Evolutionary conservation across 2,113 vertebrate genomes (phyloP), one percentile per base, ranked within the genome.

Genomic region (Dendrocopos noguchii): DNA sequence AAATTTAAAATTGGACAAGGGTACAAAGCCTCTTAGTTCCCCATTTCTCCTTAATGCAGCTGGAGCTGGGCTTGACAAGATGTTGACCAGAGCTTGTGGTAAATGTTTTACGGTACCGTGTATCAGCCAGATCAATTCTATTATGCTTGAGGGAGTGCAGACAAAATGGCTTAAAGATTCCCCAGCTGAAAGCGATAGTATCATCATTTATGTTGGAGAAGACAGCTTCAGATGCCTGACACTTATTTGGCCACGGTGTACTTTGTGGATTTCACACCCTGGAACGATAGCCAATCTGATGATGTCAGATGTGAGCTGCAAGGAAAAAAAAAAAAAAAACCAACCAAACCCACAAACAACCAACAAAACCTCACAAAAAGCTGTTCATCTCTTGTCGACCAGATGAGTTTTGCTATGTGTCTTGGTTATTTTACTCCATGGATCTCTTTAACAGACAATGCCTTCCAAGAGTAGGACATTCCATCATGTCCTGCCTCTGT

Each of bases 121-220:
- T 75, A 75, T 95, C 92, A 87, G 92, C 77, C 78, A 59, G 91
- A 90, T 85, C 91, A 56, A 65, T 91, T 86, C 89, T 55, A 53
- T 57, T 85, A 3, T 1, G 44, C 91, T 95, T 94, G n/a, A 75
- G 94, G 91, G 87, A 90, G 67, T 12, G 22, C 59, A 91, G 91
- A 84, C 83, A 78, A 95, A 94, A 80, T 64, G 80, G 73, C 73
- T 87, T 93, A 71, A 74, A 22, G 95, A 52, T 72, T 82, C 86
- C 72, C 91, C 53, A 34, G 59, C 70, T 79, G 91, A 91, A 87
- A 87, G 71, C 0, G 8, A 95, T 83, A 68, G 46, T 50, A 64
- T 88, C 79, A 47, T 85, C 81, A 20, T 85, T 72, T 70, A 52
- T 63, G 18, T 68, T 0, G 3, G 33, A 88, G 90, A 60, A 60